These are phyloP conservation scores for Exaiptasia diaphana DNA, from an alignment of 64 coral and sea anemone species.

Conservation along the genomic window DNA sequence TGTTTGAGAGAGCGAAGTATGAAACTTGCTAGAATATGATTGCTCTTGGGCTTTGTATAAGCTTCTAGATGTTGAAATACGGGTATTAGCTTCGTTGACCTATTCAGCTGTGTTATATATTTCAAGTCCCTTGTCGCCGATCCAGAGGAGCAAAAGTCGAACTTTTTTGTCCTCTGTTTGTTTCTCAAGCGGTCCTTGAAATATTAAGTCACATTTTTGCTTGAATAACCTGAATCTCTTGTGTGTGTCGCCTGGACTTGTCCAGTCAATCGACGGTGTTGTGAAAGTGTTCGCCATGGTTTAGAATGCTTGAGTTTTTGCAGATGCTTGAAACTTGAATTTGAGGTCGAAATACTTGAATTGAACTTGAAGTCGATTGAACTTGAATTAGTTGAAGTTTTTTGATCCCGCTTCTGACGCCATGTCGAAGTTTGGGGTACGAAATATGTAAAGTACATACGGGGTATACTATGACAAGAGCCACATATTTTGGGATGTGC, in stretches of 20 bases:
- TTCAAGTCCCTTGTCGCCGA: conserved; percentile 44
- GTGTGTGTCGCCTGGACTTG: conserved; percentile 39
- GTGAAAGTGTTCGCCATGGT: conserved; percentile 57
- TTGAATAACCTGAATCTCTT: conserved; percentile 64
- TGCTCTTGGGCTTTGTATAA: conserved; percentile 46
- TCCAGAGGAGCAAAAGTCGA: conserved; percentile 52
- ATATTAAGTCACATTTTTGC: conserved; percentile 63
- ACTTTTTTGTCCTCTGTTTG: conserved; percentile 40
- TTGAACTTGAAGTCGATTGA: not conserved
- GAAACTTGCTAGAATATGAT: conserved; percentile 39
- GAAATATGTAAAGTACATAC: too few species aligned
- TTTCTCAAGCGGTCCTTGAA: conserved; percentile 37
- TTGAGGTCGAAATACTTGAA: not conserved
- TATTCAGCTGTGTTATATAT: conserved; percentile 56
- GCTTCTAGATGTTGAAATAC: conserved; percentile 19
- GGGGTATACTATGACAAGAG: too few species aligned
- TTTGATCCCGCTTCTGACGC: not conserved
- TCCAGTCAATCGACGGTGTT: conserved; percentile 61
- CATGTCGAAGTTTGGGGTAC: not conserved
- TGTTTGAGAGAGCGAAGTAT: conserved; percentile 31
- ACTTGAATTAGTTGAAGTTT: too few species aligned
- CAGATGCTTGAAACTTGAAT: not conserved
- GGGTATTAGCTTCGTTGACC: not conserved
- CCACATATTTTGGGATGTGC: too few species aligned
- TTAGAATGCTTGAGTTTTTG: not conserved